These are phyloP conservation scores for Alligator mississippiensis DNA, from an alignment of 2,113 vertebrate species.

Conservation along the genomic window DNA sequence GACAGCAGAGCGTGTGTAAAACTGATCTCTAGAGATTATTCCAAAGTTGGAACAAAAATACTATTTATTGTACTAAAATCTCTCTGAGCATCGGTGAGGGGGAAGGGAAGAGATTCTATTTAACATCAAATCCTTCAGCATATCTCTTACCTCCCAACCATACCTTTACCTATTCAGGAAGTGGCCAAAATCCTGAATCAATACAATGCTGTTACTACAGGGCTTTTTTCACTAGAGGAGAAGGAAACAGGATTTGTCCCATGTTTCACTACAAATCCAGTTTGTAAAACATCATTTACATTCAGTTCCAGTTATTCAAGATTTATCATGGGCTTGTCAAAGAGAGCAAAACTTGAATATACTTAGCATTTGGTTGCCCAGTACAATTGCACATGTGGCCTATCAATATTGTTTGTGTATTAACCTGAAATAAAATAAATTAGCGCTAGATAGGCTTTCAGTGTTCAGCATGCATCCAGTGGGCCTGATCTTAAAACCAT, in stretches of 20 bases:
- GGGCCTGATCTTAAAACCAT: background rate
- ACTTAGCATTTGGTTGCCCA: background rate
- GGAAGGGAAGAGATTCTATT: background rate
- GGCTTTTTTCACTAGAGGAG: background rate
- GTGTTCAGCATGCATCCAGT: background rate
- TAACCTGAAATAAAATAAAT: background rate
- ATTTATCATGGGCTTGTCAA: background rate
- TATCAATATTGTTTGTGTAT: background rate
- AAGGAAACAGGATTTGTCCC: background rate
- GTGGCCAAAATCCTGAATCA: background rate
- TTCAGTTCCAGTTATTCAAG: background rate
- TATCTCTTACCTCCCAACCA: accelerated
- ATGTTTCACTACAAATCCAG: background rate
- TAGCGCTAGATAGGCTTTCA: background rate
- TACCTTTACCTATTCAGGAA: background rate
- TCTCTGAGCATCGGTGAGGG: background rate
- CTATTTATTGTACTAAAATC: background rate
- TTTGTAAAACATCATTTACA: background rate
- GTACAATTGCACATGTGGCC: background rate
- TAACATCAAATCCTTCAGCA: background rate
- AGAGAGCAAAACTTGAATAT: background rate
- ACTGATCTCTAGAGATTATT: background rate
- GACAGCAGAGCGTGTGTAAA: constrained; percentile 2
- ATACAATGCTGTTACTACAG: background rate
- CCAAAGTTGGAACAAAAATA: background rate